phyloP scores from a whole-genome alignment of 2,797 vertebrate species.

The Falco biarmicus region DNA sequence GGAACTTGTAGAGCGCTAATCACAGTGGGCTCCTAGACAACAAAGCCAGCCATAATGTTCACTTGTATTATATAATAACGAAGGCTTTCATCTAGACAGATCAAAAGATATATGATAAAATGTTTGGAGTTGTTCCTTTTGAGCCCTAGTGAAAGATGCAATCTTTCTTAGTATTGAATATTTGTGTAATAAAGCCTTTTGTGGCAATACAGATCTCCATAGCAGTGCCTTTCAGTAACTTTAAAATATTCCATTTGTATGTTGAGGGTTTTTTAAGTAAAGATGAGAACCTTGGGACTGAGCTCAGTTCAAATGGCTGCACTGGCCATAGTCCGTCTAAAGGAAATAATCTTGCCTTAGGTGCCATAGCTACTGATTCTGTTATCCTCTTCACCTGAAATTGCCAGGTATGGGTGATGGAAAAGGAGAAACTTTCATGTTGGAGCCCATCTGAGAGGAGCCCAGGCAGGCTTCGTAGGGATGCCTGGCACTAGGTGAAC shows the following conservation, averaged over 20 bases:
- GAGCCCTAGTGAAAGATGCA: not conserved
- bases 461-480: not conserved
- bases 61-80: not conserved
- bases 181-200: not conserved
- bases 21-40: not conserved
- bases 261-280: not conserved
- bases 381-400: not conserved
- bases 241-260: not conserved
- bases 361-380: not conserved
- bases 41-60: not conserved
- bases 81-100: conserved; percentile 1
- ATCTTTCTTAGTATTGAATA: not conserved
- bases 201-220: not conserved
- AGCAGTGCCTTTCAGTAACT: not conserved
- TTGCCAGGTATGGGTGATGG: not conserved
- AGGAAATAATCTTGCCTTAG: not conserved
- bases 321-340: not conserved
- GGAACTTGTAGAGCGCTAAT: not conserved
- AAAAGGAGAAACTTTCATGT: not conserved
- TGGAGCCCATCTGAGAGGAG: not conserved
- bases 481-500: not conserved
- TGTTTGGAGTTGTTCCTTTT: not conserved
- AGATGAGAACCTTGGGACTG: not conserved
- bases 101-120: conserved; percentile 14
- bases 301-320: not conserved